A percentile compares a stretch with the other conserved stretches of the same genome.
Conservation (phyloP, 2,888 invertebrate species). For the Griposia aprilina region DNA sequence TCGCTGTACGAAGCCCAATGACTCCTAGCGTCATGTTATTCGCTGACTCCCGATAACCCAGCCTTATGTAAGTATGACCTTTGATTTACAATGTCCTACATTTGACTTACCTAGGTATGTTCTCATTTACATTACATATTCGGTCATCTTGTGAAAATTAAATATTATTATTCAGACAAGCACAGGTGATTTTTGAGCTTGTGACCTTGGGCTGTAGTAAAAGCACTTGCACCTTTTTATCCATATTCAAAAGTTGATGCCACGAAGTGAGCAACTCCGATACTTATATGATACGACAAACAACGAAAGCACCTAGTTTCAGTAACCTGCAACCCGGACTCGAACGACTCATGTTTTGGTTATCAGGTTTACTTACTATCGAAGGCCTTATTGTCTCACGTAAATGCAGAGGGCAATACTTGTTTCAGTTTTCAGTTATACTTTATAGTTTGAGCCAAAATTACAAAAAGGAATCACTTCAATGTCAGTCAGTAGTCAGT, state of each 20-base stretch:
- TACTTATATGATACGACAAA: neutral
- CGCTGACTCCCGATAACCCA: slow-evolving; percentile 61
- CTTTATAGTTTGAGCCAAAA: no score
- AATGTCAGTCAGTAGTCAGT: no score
- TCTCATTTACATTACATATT: slow-evolving; percentile 40
- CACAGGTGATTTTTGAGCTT: neutral
- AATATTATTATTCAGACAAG: slow-evolving; percentile 1
- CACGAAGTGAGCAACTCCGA: neutral
- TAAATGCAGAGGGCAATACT: neutral
- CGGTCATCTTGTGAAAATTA: neutral
- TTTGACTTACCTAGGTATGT: slow-evolving; percentile 65
- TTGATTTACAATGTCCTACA: slow-evolving; percentile 67
- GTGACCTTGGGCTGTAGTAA: neutral
- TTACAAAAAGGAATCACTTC: no score
- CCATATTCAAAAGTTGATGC: neutral
- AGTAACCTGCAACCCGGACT: neutral
- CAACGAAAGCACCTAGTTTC: neutral
- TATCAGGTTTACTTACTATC: neutral
- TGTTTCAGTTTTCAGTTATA: no score
- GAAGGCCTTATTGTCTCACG: neutral
- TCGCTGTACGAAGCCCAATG: slow-evolving; percentile 35
- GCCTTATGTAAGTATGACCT: slow-evolving; percentile 61
- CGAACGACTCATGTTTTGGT: neutral
- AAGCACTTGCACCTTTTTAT: neutral
- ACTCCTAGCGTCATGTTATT: slow-evolving; percentile 57